Percentiles rank a stretch among this genome's conserved stretches.
Evolutionary conservation across 2,113 vertebrate genomes (phyloP).

Genomic region (Mystacornis crossleyi): DNA sequence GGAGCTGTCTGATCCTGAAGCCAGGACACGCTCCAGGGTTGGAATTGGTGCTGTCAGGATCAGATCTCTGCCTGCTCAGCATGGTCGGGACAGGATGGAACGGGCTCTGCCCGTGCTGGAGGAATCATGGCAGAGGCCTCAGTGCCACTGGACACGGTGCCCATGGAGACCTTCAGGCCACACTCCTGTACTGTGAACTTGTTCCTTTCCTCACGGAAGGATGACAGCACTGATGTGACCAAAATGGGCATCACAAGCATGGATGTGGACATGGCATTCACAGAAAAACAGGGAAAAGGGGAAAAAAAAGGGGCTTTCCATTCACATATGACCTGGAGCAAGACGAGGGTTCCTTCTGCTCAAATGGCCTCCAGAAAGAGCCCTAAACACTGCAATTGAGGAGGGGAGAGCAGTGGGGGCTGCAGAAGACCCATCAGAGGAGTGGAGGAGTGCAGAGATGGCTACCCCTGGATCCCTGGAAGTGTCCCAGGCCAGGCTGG

Average conservation of each 20-base stretch:
- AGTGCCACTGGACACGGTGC: background rate
- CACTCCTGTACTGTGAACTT: background rate
- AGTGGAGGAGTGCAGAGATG: background rate
- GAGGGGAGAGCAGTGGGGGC: background rate
- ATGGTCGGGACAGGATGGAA: background rate
- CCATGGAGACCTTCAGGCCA: background rate
- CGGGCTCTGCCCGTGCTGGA: background rate
- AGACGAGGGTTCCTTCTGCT: background rate
- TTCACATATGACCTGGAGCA: fast-evolving
- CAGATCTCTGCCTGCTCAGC: background rate
- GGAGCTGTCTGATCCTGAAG: background rate
- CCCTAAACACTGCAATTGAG: background rate
- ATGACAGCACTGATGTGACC: background rate
- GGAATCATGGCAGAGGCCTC: background rate
- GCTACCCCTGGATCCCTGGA: background rate
- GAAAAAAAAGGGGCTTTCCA: background rate
- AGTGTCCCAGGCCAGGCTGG: background rate
- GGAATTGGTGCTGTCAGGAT: background rate
- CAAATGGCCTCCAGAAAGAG: background rate
- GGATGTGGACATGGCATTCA: background rate
- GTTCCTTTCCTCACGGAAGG: background rate
- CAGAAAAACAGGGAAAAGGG: fast-evolving
- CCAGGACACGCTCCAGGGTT: background rate
- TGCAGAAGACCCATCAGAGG: background rate
- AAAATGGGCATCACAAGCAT: background rate